Base-by-base conservation (phyloP, 2,888 invertebrate species). In the Agrochola macilenta region DNA sequence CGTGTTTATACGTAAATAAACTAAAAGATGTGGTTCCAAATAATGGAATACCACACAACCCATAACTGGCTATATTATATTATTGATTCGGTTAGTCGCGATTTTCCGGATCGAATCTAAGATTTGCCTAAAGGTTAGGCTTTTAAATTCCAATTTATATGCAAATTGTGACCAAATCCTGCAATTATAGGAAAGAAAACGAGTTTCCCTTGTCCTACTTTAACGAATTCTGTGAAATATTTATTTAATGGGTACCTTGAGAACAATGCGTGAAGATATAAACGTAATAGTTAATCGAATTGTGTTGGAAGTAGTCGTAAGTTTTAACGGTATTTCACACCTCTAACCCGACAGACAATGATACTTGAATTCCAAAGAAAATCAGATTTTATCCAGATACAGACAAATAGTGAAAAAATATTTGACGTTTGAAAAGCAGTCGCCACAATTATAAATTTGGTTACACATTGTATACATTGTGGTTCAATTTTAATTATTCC, bases 141-240 rank as follows among this genome's bases (percentile, higher is more conserved):
- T 83, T 78, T 86, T 83, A 79, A 74, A 75, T 73, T 72, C 72
- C 86, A 86, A 86, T 83, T 74, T 78, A 83, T 83, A 83, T 83
- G 86, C 52, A 83, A 86, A 83, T 78, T 74, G 61, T 63, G 39
- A 43, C 60, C 23, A 79, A 81, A 84, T 81, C 80, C 83, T 64
- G 30, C 64, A 83, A 86, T 86, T 72, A 78, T 86, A 61, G 52
- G 43, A 83, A 71, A 74, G 66, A 83, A 78, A 87, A 84, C 84
- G 64, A 78, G 77, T 84, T 76, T 73, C 12, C 35, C 57, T 35
- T 68, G 66, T 78, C 74, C 76, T 61, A 87, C 49, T 74, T 84
- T 64, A 60, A 74, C 43, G 69, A 60, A 66, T 76, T 72, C 76
- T 79, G 54, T 54, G 60, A 76, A 85, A 76, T 79, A 76, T 76